These are phyloP conservation scores for Holocentrus rufus DNA, from an alignment of 2,797 vertebrate species.

Conservation along the genomic window DNA sequence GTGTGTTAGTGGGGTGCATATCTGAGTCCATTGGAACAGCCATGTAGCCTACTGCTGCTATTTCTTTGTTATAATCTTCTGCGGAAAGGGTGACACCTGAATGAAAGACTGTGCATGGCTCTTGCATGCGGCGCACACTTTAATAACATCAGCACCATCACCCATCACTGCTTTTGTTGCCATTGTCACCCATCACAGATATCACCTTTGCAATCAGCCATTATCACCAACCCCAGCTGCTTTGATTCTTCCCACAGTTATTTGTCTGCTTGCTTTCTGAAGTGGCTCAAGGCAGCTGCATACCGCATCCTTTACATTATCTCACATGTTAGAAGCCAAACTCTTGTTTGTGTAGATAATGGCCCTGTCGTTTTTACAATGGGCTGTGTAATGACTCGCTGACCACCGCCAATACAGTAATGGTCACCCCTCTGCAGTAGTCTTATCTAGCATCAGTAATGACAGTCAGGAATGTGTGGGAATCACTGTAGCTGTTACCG, in stretches of 20 bases:
- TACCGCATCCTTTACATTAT: slow-evolving; percentile 35
- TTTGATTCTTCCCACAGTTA: slow-evolving; percentile 41
- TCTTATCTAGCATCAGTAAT: slow-evolving; percentile 63
- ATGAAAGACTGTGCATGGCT: slow-evolving; percentile 11
- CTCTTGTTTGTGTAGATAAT: slow-evolving; percentile 49
- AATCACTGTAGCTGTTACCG: slow-evolving; percentile 19
- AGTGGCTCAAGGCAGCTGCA: slow-evolving; percentile 45
- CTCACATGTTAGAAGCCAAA: slow-evolving; percentile 16
- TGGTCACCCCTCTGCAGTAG: slow-evolving; percentile 32
- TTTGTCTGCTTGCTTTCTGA: slow-evolving; percentile 37
- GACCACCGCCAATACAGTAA: slow-evolving; percentile 50
- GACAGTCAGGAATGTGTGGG: slow-evolving; percentile 58
- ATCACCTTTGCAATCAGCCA: not conserved
- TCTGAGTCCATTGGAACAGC: slow-evolving; percentile 31
- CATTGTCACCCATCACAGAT: slow-evolving; percentile 8
- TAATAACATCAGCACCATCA: slow-evolving; percentile 14
- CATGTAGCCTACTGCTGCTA: not conserved
- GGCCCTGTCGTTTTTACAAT: slow-evolving; percentile 32
- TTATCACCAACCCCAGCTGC: slow-evolving; percentile 33
- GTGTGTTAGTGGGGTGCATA: not conserved
- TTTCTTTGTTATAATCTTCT: not conserved
- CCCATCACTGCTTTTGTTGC: not conserved
- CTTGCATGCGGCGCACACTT: slow-evolving; percentile 2
- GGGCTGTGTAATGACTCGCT: not conserved
- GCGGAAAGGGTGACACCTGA: slow-evolving; percentile 11